Conservation (phyloP, 2,888 invertebrate genomes). For the Clunio marinus region DNA sequence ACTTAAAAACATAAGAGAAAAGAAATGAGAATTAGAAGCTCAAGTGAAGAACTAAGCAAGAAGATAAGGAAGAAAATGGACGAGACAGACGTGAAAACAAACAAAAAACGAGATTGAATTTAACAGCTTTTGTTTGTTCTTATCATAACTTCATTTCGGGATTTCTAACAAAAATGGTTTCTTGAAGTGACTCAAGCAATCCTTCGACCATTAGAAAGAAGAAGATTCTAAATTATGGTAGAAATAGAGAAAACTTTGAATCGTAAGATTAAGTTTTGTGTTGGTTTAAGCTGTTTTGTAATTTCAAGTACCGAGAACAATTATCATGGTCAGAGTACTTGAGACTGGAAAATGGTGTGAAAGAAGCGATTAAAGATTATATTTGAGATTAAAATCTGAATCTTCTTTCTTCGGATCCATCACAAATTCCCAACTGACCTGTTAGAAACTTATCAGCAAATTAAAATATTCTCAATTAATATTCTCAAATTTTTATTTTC, state of each 20-base stretch:
- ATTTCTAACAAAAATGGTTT: constrained; percentile 4
- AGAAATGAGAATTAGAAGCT: neutral
- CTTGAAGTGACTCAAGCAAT: no score
- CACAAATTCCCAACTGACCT: no score
- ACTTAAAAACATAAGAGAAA: neutral
- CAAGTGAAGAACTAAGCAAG: constrained; percentile 3
- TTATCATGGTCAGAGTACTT: constrained; percentile 25
- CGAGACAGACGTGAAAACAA: constrained; percentile 29
- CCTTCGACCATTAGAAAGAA: no score
- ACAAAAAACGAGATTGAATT: constrained; percentile 14
- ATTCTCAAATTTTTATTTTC: no score
- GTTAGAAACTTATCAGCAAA: no score
- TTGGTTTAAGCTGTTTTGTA: constrained; percentile 2
- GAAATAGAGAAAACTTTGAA: no score
- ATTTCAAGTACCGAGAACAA: constrained; percentile 31
- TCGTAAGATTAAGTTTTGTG: no score
- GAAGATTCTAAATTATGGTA: no score
- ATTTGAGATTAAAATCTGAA: no score
- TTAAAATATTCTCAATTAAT: no score
- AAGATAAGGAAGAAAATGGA: constrained; percentile 33
- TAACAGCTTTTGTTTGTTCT: constrained; percentile 27
- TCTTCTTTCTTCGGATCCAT: no score
- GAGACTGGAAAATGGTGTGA: constrained; percentile 36
- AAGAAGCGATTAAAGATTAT: constrained; percentile 29
- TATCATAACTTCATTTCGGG: constrained; percentile 5